Evolutionary conservation across 2,113 vertebrate genomes (phyloP).

Genomic region (Plecotus auritus): DNA sequence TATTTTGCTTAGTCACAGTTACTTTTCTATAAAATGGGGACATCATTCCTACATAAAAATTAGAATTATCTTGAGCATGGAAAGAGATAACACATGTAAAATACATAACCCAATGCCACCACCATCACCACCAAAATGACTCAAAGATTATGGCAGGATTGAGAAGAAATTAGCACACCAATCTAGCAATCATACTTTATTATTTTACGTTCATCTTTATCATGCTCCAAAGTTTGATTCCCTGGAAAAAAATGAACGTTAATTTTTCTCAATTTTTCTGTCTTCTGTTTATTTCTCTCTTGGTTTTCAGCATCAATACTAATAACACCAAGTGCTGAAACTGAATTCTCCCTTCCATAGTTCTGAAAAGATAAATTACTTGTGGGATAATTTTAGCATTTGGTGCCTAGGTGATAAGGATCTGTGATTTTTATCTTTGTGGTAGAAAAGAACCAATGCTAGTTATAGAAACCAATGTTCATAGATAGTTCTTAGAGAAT

Average conservation of each 20-base stretch:
- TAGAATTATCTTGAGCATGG: neutral
- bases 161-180: neutral
- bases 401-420: neutral
- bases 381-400: neutral
- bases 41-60: neutral
- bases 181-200: neutral
- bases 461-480: neutral
- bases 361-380: neutral
- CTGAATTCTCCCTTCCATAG: neutral
- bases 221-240: neutral
- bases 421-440: neutral
- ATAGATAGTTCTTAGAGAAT: neutral
- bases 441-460: neutral
- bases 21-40: neutral
- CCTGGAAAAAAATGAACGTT: neutral
- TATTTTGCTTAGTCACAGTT: neutral
- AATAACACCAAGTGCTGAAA: neutral
- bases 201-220: neutral
- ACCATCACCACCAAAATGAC: neutral
- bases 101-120: neutral
- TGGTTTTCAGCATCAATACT: neutral
- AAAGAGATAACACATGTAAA: neutral
- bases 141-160: neutral
- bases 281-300: neutral
- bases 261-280: neutral